These are phyloP conservation scores for Deilephila porcellus DNA, from an alignment of 2,888 invertebrate genomes.

Conservation along the genomic window DNA sequence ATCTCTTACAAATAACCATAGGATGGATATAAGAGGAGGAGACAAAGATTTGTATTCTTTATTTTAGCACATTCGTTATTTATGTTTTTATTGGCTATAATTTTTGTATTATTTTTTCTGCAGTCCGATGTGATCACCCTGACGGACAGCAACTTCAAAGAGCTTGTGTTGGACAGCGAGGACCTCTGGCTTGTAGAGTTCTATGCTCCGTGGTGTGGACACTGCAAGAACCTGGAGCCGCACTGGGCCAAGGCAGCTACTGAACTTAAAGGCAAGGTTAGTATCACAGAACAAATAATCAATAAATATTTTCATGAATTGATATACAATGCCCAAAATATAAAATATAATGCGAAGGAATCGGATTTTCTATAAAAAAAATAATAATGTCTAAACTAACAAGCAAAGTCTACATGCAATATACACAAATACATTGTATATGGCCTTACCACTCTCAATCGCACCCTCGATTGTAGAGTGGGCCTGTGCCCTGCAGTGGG, in stretches of 20 bases:
- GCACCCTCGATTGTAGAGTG: too few species aligned
- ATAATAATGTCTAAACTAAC: too few species aligned
- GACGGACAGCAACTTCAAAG: slow-evolving; percentile 98
- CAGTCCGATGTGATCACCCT: slow-evolving; percentile 92
- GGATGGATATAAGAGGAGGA: too few species aligned
- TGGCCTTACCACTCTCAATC: too few species aligned
- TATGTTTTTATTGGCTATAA: not conserved
- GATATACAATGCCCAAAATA: too few species aligned
- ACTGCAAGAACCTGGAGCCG: slow-evolving; percentile 98
- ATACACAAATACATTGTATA: too few species aligned
- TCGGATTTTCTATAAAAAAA: too few species aligned
- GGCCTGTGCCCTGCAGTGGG: too few species aligned
- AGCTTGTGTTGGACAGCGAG: slow-evolving; percentile 94
- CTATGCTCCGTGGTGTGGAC: slow-evolving; percentile 98
- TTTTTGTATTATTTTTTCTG: slow-evolving; percentile 35
- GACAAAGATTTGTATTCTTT: not conserved
- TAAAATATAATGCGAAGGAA: too few species aligned
- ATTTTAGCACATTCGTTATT: not conserved
- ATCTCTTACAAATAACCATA: too few species aligned
- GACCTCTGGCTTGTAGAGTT: slow-evolving; percentile 99
- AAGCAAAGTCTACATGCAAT: too few species aligned
- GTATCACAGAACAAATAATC: slow-evolving; percentile 31
- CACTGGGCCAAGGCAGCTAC: slow-evolving; percentile 98
- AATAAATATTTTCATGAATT: too few species aligned
- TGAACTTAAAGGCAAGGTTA: slow-evolving; percentile 96